Conservation (phyloP, 2,888 invertebrate species). For the Epistrophe grossulariae region DNA sequence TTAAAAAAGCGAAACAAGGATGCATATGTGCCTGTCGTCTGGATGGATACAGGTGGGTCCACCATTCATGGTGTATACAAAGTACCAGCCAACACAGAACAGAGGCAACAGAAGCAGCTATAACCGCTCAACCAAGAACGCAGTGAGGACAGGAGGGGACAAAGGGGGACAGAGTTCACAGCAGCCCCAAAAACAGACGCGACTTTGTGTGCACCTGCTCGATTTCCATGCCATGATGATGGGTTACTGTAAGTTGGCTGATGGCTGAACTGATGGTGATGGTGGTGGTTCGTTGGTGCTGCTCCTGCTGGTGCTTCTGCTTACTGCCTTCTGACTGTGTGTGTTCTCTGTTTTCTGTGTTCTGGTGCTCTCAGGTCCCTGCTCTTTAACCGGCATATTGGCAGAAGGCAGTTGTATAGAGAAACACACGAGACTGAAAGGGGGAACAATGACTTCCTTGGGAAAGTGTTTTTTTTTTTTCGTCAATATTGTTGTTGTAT, state of each 20-base stretch:
- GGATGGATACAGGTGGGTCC: conserved; percentile 67
- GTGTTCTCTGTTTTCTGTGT: conserved; percentile 37
- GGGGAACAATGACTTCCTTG: conserved; percentile 64
- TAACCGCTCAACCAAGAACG: conserved; percentile 43
- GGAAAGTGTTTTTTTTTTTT: conserved; percentile 61
- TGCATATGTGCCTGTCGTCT: conserved; percentile 56
- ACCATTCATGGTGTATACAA: conserved; percentile 7
- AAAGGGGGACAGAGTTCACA: not conserved
- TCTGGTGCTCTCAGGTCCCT: conserved; percentile 35
- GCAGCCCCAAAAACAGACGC: conserved; percentile 55
- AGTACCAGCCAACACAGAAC: conserved; percentile 33
- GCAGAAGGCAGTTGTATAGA: conserved; percentile 7
- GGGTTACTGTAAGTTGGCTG: conserved; percentile 4
- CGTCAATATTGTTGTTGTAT: conserved; percentile 35
- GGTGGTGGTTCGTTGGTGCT: conserved; percentile 1
- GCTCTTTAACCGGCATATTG: conserved; percentile 48
- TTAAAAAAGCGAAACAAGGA: conserved; percentile 31
- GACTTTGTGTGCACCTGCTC: conserved; percentile 70
- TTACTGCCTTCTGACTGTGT: conserved; percentile 11
- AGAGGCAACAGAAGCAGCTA: conserved; percentile 42
- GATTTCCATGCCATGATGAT: conserved; percentile 54
- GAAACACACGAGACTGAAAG: conserved; percentile 18
- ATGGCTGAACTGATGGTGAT: not conserved
- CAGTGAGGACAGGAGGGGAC: not conserved
- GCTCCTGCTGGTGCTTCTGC: conserved; percentile 4